phyloP scores from a whole-genome alignment of 2,797 vertebrate genomes.

The Sarcophilus harrisii region DNA sequence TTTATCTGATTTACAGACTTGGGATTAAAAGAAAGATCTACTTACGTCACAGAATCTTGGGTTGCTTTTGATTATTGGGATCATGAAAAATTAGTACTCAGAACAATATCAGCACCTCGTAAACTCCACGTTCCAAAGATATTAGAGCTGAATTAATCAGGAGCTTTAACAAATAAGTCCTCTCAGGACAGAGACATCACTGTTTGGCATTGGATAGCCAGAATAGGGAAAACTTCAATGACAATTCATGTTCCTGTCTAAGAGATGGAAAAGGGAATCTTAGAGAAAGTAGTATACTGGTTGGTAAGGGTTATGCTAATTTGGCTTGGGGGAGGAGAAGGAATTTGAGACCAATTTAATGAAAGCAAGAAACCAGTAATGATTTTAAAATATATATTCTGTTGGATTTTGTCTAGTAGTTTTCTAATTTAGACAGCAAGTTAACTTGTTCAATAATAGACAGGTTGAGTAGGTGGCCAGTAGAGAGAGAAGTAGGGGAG shows the following conservation, averaged over 20 bases:
- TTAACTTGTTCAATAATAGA: not conserved
- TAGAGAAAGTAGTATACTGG: not conserved
- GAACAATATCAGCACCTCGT: not conserved
- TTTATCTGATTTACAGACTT: slow-evolving; percentile 1
- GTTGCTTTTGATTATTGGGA: not conserved
- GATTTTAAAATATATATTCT: not conserved
- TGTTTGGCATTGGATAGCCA: not conserved
- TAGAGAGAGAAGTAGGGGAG: not conserved
- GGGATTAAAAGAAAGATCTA: not conserved
- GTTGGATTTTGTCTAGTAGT: not conserved
- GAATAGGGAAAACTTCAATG: not conserved
- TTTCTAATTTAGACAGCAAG: not conserved
- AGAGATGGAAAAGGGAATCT: not conserved
- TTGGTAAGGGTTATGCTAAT: not conserved
- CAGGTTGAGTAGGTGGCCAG: not conserved
- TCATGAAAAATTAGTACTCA: not conserved
- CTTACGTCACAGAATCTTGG: not conserved
- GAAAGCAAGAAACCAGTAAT: not conserved
- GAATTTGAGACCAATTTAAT: not conserved
- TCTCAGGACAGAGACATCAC: not conserved
- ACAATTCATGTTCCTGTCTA: not conserved
- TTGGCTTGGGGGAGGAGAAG: not conserved
- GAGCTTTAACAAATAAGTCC: not conserved
- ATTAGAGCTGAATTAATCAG: not conserved
- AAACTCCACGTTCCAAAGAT: not conserved